Base-by-base conservation (phyloP, 2,113 vertebrate genomes). In the Poeciliopsis occidentalis region DNA sequence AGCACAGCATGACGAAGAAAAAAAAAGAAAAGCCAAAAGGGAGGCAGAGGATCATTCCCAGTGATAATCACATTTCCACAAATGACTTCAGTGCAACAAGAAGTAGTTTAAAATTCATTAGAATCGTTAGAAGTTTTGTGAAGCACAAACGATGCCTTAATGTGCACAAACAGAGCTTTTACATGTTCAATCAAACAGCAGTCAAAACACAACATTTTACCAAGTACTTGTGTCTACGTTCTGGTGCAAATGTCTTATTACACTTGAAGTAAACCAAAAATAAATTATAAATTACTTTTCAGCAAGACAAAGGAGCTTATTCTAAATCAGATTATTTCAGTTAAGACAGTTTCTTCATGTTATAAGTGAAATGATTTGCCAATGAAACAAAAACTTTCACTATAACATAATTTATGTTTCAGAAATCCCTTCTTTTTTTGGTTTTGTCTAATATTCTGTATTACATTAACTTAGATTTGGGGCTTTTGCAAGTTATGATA, bases 1-100 rank as follows among this genome's bases (percentile, higher is more conserved):
- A 76, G 64, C 54, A 22, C 61, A 67, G 70, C 44, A 24, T 66
- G n/a, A 73, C 22, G n/a, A n/a, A 72, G 73, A 34, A 37, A 10
- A 10, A 34, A 7, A 10, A 10, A 37, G 32, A 34, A 37, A 41
- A 75, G 30, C 32, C 37, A 39, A 17, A 32, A 60, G 41, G 67
- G 32, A 4, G 41, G 29, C 1, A n/a, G 26, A 64, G n/a, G n/a
- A 54, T 73, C 24, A 11, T 32, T 4, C 11, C 3, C 51, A 8
- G 11, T 17, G 37, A 65, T 62, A 70, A 47, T 8, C 41, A 57
- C 32, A 37, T 72, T 75, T 73, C n/a, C 31, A 27, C 37, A 78
- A 69, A 76, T 29, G 62, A 26, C 61, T 26, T 22, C 4, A 51
- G 54, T 4, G 7, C 54, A 67, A 54, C 7, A 30, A 51, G 10